Conservation (phyloP, 2,797 vertebrate genomes). For the Cossypha polioptera region DNA sequence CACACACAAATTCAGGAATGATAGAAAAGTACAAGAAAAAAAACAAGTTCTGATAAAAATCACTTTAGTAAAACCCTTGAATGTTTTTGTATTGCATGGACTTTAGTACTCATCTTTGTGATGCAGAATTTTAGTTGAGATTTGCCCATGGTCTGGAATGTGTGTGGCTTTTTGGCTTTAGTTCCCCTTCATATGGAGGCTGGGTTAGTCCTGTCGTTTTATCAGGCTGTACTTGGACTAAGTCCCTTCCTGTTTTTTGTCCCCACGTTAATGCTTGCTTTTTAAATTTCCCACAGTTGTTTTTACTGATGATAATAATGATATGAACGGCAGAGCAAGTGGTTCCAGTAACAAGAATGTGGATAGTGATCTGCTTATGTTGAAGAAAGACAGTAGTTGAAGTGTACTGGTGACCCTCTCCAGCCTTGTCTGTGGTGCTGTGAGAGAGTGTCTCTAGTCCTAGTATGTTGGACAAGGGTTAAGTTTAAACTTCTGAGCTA, state of each 20-base stretch:
- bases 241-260: neutral
- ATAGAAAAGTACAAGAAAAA: neutral
- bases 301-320: neutral
- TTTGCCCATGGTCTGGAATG: neutral
- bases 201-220: neutral
- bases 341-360: neutral
- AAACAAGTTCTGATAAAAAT: neutral
- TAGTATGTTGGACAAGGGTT: neutral
- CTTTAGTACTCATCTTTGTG: neutral
- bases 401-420: neutral
- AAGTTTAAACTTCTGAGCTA: neutral
- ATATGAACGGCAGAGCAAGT: neutral
- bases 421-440: neutral
- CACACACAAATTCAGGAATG: neutral
- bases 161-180: neutral
- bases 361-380: neutral
- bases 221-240: neutral
- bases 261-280: neutral
- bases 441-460: neutral
- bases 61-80: neutral
- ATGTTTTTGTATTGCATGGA: neutral
- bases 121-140: neutral
- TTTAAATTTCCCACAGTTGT: neutral
- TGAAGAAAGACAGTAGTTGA: neutral
- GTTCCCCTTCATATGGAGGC: accelerated